A percentile compares a stretch with the other conserved stretches of the same genome.
Evolutionary conservation across 2,113 vertebrate species (phyloP).

Genomic region (Tylochromis polylepis): DNA sequence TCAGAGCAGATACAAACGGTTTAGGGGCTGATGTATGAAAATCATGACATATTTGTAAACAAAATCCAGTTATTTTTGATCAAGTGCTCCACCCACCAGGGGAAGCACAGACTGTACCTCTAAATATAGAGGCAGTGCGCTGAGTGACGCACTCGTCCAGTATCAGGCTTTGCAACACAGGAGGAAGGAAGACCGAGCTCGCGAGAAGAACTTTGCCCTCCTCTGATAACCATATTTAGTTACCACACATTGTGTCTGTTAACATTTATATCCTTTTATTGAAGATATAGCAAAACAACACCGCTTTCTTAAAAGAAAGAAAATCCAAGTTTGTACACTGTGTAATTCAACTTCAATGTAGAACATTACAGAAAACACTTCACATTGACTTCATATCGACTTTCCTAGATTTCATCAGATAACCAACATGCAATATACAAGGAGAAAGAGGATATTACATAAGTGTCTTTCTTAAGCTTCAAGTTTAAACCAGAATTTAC

Average conservation of each 20-base stretch:
- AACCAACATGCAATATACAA: neutral
- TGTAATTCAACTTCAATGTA: neutral
- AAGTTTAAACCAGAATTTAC: neutral
- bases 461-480: neutral
- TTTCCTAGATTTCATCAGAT: slow-evolving; percentile 9
- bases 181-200: slow-evolving; percentile 56
- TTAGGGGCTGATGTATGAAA: neutral
- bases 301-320: neutral
- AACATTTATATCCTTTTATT: neutral
- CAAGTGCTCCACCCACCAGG: slow-evolving; percentile 18
- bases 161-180: slow-evolving; percentile 25
- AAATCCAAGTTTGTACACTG: neutral
- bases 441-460: slow-evolving; percentile 40
- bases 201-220: neutral
- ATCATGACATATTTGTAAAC: neutral
- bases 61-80: neutral
- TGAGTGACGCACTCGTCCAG: slow-evolving; percentile 25
- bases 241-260: neutral
- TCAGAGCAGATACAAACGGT: neutral
- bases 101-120: slow-evolving; percentile 16
- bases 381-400: neutral
- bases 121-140: slow-evolving; percentile 50
- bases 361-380: neutral
- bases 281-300: neutral
- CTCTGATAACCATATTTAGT: slow-evolving; percentile 3